Conservation (phyloP, 2,888 invertebrate species). For the Rhagophthalmus giganteus region DNA sequence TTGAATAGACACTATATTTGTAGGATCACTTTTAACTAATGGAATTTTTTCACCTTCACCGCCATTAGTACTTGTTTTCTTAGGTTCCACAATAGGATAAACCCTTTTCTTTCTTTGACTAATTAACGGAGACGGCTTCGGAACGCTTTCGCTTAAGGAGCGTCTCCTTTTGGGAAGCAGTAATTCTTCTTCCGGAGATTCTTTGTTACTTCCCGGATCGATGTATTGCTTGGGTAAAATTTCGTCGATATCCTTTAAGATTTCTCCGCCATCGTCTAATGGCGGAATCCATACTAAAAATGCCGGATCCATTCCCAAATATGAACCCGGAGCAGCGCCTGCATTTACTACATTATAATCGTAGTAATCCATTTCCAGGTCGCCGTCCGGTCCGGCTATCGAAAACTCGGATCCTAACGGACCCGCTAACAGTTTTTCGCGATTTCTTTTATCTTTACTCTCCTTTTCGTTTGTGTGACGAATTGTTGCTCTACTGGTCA, state of each 20-base stretch:
- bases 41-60: constrained; percentile 37
- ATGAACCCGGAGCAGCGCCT: constrained; percentile 83
- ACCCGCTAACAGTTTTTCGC: constrained; percentile 67
- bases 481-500: constrained; percentile 68
- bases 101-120: constrained; percentile 39
- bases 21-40: constrained; percentile 29
- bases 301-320: constrained; percentile 86
- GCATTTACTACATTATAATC: constrained; percentile 86
- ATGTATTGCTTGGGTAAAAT: constrained; percentile 50
- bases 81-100: constrained; percentile 39
- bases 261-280: constrained; percentile 67
- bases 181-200: constrained; percentile 64
- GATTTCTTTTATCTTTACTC: constrained; percentile 77
- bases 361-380: constrained; percentile 84
- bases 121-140: constrained; percentile 39
- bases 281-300: constrained; percentile 88
- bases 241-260: constrained; percentile 64
- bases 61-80: constrained; percentile 35
- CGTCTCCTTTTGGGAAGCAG: constrained; percentile 54
- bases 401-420: constrained; percentile 73
- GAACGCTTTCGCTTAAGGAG: constrained; percentile 36
- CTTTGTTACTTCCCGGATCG: constrained; percentile 69
- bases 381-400: constrained; percentile 70
- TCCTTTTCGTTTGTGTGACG: constrained; percentile 70
- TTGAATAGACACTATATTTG: constrained; percentile 40